These are phyloP conservation scores for Drosophila saltans DNA, from an alignment of 1,140 invertebrate genomes.

Conservation along the genomic window DNA sequence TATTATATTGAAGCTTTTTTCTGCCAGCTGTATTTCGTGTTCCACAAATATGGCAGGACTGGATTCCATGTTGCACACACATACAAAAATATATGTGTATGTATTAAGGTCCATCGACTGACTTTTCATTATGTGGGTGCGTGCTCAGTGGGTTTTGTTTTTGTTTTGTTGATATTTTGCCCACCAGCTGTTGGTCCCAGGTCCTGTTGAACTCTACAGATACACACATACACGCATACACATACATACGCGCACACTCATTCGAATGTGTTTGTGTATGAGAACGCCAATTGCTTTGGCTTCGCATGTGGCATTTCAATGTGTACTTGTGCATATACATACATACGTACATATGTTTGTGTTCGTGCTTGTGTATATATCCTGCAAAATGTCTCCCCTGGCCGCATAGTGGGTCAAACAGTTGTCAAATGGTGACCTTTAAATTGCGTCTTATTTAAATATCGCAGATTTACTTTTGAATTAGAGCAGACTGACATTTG, in stretches of 20 bases:
- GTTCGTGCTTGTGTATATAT: conserved; percentile 32
- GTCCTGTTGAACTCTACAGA: conserved; percentile 62
- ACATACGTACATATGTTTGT: conserved; percentile 15
- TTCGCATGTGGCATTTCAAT: conserved; percentile 42
- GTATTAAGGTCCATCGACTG: not conserved
- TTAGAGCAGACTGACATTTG: too few relatives aligned
- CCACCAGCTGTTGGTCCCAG: conserved; percentile 68
- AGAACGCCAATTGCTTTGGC: conserved; percentile 67
- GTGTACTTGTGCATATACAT: conserved; percentile 8
- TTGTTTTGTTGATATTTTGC: conserved; percentile 36
- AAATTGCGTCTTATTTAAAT: not conserved
- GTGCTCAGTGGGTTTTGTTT: conserved; percentile 43
- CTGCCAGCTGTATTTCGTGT: conserved; percentile 62
- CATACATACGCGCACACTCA: conserved; percentile 1
- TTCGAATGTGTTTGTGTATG: conserved; percentile 34
- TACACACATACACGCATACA: conserved; percentile 15
- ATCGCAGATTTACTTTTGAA: too few relatives aligned
- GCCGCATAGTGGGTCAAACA: conserved; percentile 35
- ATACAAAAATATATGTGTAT: not conserved
- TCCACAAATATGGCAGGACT: conserved; percentile 60
- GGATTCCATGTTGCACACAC: conserved; percentile 36
- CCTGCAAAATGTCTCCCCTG: conserved; percentile 67
- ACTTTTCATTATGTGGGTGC: conserved; percentile 57
- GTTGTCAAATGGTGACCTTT: not conserved
- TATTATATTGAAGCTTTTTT: conserved; percentile 21